These are phyloP conservation scores for Ailurus styani DNA, from an alignment of 2,113 vertebrate genomes.

Conservation along the genomic window DNA sequence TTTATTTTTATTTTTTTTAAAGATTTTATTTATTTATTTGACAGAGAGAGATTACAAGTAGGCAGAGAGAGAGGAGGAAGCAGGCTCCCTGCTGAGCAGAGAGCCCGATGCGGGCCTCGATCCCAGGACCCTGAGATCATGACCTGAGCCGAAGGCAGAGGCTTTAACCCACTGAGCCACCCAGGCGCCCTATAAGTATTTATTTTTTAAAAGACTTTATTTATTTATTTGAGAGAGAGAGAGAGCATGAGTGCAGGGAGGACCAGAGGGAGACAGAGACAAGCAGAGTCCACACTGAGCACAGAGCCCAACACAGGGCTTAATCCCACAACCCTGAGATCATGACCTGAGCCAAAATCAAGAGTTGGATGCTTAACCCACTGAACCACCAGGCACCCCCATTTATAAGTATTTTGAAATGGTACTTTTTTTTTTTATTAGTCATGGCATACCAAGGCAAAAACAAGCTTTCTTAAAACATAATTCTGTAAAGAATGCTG, in stretches of 20 bases:
- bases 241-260: background rate
- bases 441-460: background rate
- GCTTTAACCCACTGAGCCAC: no score
- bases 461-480: background rate
- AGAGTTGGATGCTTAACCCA: background rate
- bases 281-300: background rate
- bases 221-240: background rate
- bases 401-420: conserved; percentile 21
- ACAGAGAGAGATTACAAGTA: no score
- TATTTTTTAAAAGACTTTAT: background rate
- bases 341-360: background rate
- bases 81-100: no score
- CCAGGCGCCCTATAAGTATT: conserved; percentile 30
- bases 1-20: background rate
- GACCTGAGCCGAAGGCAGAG: no score
- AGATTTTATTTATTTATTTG: background rate
- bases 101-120: no score
- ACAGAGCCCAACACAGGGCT: background rate
- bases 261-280: background rate
- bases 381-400: background rate
- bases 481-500: background rate
- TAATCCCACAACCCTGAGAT: background rate
- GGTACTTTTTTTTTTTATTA: background rate
- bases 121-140: no score
- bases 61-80: no score